Evolutionary conservation across 1,140 invertebrate species (phyloP).

Genomic region (Wasmannia auropunctata): DNA sequence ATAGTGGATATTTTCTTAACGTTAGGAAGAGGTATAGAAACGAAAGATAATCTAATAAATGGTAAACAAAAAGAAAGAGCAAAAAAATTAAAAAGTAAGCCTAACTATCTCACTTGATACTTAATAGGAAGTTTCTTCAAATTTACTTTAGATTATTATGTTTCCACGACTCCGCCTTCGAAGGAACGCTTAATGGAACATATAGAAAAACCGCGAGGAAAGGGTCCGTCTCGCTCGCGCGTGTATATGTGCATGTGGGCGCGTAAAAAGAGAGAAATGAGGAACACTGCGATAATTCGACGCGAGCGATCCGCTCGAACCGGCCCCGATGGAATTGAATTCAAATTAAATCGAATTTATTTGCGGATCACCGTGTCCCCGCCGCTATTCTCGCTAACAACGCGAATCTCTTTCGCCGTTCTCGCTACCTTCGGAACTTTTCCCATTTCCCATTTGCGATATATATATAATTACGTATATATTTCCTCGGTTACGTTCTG

Average conservation of each 20-base stretch:
- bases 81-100: neutral
- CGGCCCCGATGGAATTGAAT: conserved; percentile 58
- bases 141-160: neutral
- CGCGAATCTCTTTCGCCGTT: conserved; percentile 18
- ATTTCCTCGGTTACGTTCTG: neutral
- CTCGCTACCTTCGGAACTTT: conserved; percentile 36
- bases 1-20: neutral
- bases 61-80: neutral
- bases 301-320: conserved; percentile 37
- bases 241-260: neutral
- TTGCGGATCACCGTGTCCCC: conserved; percentile 45
- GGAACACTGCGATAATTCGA: conserved; percentile 45
- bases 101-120: neutral
- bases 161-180: neutral
- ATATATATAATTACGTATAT: conserved; percentile 1
- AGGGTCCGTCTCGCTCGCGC: neutral
- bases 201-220: neutral
- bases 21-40: neutral
- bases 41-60: neutral
- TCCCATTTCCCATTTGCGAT: conserved; percentile 35
- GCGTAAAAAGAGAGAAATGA: conserved; percentile 51
- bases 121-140: neutral
- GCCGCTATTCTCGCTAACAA: conserved; percentile 44
- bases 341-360: conserved; percentile 64
- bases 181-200: neutral